A percentile compares a stretch with the other conserved stretches of the same genome.
phyloP scores from a whole-genome alignment of 2,888 invertebrate genomes.

The Azorinus chamasolen region DNA sequence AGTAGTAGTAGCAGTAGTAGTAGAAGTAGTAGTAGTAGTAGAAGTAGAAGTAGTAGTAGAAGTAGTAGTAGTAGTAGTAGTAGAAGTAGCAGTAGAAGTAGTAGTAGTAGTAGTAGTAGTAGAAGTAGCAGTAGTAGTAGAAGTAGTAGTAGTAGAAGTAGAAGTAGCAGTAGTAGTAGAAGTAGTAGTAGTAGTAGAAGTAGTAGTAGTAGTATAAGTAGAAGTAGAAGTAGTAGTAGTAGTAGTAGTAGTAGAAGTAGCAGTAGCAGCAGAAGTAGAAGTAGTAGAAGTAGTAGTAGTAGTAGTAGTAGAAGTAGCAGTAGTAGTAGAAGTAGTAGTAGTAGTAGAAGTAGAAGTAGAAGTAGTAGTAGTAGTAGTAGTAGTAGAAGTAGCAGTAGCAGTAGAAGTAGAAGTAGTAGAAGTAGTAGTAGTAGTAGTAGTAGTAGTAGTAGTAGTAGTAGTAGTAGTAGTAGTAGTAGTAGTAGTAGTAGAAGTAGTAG shows the following conservation, averaged over 20 bases:
- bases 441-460: background rate
- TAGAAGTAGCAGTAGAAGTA: constrained; percentile 3
- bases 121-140: constrained; percentile 9
- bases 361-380: constrained; percentile 1
- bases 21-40: background rate
- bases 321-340: constrained; percentile 1
- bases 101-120: constrained; percentile 9
- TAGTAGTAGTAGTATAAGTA: no score
- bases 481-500: constrained; percentile 14
- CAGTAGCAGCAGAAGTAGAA: no score
- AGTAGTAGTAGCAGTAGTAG: background rate
- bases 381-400: background rate
- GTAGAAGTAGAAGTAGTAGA: background rate
- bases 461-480: constrained; percentile 6
- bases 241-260: background rate
- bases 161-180: background rate
- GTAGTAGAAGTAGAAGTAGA: background rate
- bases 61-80: constrained; percentile 13
- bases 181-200: background rate
- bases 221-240: background rate
- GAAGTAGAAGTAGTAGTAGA: background rate
- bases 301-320: background rate
- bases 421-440: constrained; percentile 2
- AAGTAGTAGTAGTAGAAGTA: constrained; percentile 4
- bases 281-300: background rate